phyloP scores from a whole-genome alignment of 64 coral and sea anemone genomes.

The Porites australiensis region DNA sequence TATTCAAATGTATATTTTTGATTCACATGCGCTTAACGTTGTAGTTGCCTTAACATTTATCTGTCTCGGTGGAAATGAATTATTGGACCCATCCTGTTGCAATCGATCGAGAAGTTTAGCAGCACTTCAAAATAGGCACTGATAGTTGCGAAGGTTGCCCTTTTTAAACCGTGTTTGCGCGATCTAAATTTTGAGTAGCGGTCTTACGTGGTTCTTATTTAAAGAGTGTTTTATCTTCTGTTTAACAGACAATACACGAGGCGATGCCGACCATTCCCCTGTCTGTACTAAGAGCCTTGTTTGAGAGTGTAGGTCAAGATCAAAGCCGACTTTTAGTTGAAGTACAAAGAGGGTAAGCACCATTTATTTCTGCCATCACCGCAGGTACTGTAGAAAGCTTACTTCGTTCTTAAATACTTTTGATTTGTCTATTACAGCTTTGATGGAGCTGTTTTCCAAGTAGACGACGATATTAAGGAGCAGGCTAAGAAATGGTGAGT shows the following conservation, averaged over 20 bases:
- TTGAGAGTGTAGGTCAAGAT: conserved; percentile 82
- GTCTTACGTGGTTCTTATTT: neutral
- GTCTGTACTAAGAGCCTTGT: conserved; percentile 80
- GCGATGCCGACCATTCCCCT: conserved; percentile 83
- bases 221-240: neutral
- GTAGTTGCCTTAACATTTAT: no score
- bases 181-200: no score
- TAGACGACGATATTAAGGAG: conserved; percentile 79
- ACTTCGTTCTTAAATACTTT: no score
- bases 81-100: no score
- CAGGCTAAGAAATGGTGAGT: conserved; percentile 88
- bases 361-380: neutral
- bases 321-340: conserved; percentile 73
- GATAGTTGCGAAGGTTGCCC: no score
- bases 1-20: no score
- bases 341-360: conserved; percentile 88
- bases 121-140: no score
- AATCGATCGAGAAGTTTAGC: no score
- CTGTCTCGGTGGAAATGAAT: no score
- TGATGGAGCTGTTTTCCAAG: conserved; percentile 79
- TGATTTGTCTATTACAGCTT: conserved; percentile 61
- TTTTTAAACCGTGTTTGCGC: no score
- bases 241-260: conserved; percentile 90
- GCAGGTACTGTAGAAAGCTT: neutral
- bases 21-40: no score